Evolutionary conservation across 1,140 invertebrate species (phyloP).

Genomic region (Caerostris darwini): DNA sequence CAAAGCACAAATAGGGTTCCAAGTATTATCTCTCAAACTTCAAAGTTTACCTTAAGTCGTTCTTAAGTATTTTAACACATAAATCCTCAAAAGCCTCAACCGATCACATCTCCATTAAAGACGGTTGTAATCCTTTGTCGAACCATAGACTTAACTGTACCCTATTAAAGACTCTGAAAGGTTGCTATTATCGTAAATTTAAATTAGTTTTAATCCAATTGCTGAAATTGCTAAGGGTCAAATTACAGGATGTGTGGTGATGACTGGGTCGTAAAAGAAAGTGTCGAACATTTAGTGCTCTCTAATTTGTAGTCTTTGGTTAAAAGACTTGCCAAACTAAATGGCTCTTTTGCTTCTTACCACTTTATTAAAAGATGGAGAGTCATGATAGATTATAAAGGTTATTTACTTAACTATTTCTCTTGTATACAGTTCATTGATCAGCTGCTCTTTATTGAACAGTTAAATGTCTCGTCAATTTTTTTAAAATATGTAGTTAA

Average conservation of each 20-base stretch:
- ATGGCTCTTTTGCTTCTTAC: background rate
- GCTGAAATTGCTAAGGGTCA: background rate
- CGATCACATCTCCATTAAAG: background rate
- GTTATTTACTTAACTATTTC: no score
- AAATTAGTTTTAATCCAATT: conserved; percentile 44
- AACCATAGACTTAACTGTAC: background rate
- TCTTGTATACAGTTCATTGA: no score
- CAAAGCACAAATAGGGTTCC: background rate
- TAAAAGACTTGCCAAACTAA: background rate
- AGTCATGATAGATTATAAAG: no score
- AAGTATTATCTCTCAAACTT: background rate
- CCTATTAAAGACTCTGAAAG: conserved; percentile 6
- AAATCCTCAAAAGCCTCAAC: background rate
- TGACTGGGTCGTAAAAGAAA: conserved; percentile 21
- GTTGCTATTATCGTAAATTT: conserved; percentile 47
- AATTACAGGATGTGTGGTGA: background rate
- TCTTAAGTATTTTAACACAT: background rate
- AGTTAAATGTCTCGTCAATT: no score
- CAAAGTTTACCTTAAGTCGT: background rate
- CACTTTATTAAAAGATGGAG: no score
- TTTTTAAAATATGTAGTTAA: no score
- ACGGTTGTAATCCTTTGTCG: background rate
- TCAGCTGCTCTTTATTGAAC: no score
- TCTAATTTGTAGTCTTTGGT: background rate
- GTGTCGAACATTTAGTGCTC: background rate